phyloP scores from a whole-genome alignment of 2,113 vertebrate species.

The Stegostoma tigrinum region DNA sequence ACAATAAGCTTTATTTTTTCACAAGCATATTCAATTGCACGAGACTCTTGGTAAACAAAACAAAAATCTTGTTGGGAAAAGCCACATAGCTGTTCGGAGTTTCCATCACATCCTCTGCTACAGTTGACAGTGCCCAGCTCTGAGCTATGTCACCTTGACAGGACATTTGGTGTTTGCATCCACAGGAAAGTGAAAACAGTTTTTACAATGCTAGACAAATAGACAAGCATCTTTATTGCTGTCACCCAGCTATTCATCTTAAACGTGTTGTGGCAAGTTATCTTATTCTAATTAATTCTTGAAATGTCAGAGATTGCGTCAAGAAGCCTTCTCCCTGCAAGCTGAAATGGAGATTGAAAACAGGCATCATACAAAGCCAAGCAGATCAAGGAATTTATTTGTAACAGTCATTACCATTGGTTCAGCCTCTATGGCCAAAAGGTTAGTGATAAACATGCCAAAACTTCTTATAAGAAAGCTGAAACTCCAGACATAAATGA shows the following conservation, averaged over 20 bases:
- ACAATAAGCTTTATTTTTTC: conserved; percentile 11
- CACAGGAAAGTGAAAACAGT: neutral
- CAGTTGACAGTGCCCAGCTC: neutral
- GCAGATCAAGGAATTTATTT: conserved; percentile 15
- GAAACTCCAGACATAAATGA: neutral
- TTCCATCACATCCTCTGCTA: neutral
- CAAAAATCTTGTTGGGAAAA: neutral
- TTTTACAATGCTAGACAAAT: conserved; percentile 24
- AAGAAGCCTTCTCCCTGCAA: neutral
- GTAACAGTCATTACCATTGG: no score
- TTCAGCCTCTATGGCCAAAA: neutral
- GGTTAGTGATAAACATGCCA: neutral
- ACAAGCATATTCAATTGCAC: neutral
- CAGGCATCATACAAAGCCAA: neutral
- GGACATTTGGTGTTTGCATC: neutral
- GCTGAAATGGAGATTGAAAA: conserved; percentile 6
- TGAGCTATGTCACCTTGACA: conserved; percentile 27
- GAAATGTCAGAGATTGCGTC: conserved; percentile 12
- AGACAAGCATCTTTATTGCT: conserved; percentile 5
- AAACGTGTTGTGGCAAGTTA: neutral
- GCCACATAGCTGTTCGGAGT: neutral
- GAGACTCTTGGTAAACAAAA: neutral
- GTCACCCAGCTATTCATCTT: conserved; percentile 10
- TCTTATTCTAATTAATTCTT: conserved; percentile 24
- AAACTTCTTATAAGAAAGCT: neutral